A percentile compares a stretch with the other conserved stretches of the same genome.
These are phyloP conservation scores for Pica pica DNA, from an alignment of 2,113 vertebrate genomes.

Conservation along the genomic window DNA sequence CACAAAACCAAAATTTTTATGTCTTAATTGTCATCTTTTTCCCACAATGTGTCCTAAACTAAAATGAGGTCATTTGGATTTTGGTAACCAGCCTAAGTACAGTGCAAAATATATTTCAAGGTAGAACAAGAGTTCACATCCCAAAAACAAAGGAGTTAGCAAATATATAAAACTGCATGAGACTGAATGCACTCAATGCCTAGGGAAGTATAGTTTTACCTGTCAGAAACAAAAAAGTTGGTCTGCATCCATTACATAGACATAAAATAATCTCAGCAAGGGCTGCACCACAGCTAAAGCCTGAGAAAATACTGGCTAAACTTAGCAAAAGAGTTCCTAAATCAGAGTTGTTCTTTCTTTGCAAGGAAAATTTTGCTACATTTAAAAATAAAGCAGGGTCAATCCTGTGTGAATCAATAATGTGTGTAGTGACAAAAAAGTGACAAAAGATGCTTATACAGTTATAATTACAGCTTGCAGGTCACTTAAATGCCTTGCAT, in stretches of 20 bases:
- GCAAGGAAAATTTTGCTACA: neutral
- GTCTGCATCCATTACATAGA: neutral
- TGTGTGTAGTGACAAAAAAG: neutral
- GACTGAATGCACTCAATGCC: neutral
- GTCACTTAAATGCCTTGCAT: neutral
- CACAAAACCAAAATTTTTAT: slow-evolving; percentile 56
- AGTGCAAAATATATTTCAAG: slow-evolving; percentile 31
- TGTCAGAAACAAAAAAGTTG: neutral
- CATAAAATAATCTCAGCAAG: neutral
- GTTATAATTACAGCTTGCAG: neutral
- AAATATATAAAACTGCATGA: slow-evolving; percentile 3
- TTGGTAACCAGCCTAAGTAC: slow-evolving; percentile 35
- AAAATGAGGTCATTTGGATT: slow-evolving; percentile 43
- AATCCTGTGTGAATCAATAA: neutral
- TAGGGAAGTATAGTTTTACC: slow-evolving; percentile 35
- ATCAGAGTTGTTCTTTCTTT: neutral
- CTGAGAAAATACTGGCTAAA: neutral
- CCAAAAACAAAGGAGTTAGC: slow-evolving; percentile 18
- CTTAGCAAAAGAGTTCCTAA: neutral
- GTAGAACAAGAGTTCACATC: neutral
- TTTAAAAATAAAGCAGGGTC: neutral
- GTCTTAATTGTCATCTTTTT: slow-evolving; percentile 62
- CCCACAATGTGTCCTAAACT: slow-evolving; percentile 36
- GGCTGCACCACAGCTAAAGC: neutral
- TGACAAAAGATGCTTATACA: neutral